Conservation (phyloP, 1,140 invertebrate genomes). For the Drosophila novamexicana region DNA sequence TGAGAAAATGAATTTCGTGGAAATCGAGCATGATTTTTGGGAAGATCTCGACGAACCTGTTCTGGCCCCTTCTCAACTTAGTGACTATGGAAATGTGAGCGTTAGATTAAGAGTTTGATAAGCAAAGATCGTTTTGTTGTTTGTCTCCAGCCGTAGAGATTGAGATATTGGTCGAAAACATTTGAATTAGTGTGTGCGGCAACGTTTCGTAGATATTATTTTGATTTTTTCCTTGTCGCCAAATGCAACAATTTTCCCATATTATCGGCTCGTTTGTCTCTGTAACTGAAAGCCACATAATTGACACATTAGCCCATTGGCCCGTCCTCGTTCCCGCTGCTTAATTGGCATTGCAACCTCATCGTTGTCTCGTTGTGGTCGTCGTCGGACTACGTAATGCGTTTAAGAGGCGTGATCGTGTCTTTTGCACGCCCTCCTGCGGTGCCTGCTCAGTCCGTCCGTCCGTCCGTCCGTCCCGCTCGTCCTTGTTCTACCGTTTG, state of each 20-base stretch:
- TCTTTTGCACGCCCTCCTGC: slow-evolving; percentile 81
- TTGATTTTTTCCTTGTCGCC: slow-evolving; percentile 6
- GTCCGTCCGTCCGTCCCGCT: slow-evolving; percentile 1
- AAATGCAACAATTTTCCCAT: slow-evolving; percentile 51
- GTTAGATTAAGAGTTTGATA: slow-evolving; percentile 62
- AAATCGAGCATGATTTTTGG: slow-evolving; percentile 71
- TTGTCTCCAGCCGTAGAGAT: neutral
- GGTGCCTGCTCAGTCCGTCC: slow-evolving; percentile 15
- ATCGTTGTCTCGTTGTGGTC: slow-evolving; percentile 42
- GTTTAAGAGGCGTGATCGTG: slow-evolving; percentile 80
- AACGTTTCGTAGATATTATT: slow-evolving; percentile 1
- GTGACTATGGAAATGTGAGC: slow-evolving; percentile 58
- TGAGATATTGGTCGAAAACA: slow-evolving; percentile 13
- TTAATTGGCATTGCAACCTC: slow-evolving; percentile 67
- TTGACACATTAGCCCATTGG: slow-evolving; percentile 77
- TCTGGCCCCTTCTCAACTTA: slow-evolving; percentile 55
- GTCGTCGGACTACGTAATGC: slow-evolving; percentile 43
- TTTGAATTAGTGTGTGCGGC: slow-evolving; percentile 32
- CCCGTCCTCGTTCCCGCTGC: slow-evolving; percentile 45
- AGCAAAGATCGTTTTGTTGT: slow-evolving; percentile 48
- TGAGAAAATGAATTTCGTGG: slow-evolving; percentile 75
- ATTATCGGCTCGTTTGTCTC: slow-evolving; percentile 64
- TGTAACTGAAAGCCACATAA: slow-evolving; percentile 69
- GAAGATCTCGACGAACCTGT: slow-evolving; percentile 50
- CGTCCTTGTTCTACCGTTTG: slow-evolving; percentile 3